Conservation (phyloP, 2,888 invertebrate species). For the Thera obeliscata region DNA sequence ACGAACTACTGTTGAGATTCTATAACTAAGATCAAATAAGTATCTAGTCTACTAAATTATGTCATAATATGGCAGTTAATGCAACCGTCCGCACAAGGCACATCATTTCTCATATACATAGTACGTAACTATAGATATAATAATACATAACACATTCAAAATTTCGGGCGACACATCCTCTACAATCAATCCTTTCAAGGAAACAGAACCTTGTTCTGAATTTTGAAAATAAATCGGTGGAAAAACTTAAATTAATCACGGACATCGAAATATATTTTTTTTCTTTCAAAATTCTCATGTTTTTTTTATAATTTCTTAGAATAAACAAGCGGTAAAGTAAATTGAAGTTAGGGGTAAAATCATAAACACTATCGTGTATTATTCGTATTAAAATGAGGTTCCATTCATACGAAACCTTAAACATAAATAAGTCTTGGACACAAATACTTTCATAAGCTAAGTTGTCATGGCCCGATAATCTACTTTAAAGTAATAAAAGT, state of each 20-base stretch:
- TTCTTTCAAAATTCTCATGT: constrained; percentile 14
- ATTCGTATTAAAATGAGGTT: constrained; percentile 25
- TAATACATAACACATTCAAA: constrained; percentile 41
- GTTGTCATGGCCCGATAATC: constrained; percentile 82
- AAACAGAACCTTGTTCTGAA: constrained; percentile 75
- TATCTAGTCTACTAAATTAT: constrained; percentile 73
- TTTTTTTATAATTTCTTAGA: constrained; percentile 14
- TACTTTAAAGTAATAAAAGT: constrained; percentile 71
- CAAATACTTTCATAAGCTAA: constrained; percentile 71
- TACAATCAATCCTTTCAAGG: constrained; percentile 59
- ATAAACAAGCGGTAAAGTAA: constrained; percentile 17
- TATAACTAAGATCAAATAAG: constrained; percentile 71
- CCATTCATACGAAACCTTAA: constrained; percentile 58
- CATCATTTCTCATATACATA: constrained; percentile 54
- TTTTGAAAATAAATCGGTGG: constrained; percentile 79
- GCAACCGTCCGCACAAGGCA: constrained; percentile 81
- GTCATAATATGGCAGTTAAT: constrained; percentile 84
- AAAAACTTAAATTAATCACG: constrained; percentile 53
- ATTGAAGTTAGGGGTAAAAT: constrained; percentile 18
- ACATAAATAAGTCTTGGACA: constrained; percentile 76
- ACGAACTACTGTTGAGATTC: constrained; percentile 73
- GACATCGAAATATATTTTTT: constrained; percentile 30
- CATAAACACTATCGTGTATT: constrained; percentile 9
- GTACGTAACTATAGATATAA: constrained; percentile 25
- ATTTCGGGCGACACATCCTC: constrained; percentile 62